Percentiles rank a stretch among this genome's conserved stretches.
Evolutionary conservation across 2,113 vertebrate species (phyloP).

Genomic region (Anser cygnoides): DNA sequence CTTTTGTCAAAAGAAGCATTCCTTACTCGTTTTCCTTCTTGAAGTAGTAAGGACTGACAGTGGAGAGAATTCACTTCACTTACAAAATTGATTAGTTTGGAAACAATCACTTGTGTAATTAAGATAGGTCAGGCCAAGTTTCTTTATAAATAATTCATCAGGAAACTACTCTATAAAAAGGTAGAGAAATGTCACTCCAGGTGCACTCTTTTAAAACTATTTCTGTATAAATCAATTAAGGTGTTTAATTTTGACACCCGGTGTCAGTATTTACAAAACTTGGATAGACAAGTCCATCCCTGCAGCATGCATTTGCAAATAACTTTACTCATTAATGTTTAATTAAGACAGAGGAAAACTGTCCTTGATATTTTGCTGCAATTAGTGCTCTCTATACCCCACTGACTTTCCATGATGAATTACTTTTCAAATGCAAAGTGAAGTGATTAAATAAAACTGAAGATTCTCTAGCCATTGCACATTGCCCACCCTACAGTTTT

Average conservation of each 20-base stretch:
- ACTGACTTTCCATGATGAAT: constrained; percentile 85
- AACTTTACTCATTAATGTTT: constrained; percentile 87
- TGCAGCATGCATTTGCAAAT: constrained; percentile 82
- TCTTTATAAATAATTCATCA: constrained; percentile 82
- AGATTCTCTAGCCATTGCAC: constrained; percentile 73
- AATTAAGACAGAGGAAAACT: constrained; percentile 86
- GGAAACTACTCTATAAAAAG: constrained; percentile 76
- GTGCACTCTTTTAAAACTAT: constrained; percentile 77
- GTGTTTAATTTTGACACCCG: constrained; percentile 80
- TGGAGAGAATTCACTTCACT: constrained; percentile 66
- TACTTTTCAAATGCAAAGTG: constrained; percentile 87
- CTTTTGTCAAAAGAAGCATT: constrained; percentile 6
- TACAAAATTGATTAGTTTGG: constrained; percentile 77
- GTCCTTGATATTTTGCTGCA: constrained; percentile 85
- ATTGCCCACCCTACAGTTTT: constrained; percentile 53
- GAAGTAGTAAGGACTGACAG: neutral
- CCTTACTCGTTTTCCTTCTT: constrained; percentile 3
- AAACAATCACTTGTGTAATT: constrained; percentile 79
- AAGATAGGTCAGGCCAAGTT: constrained; percentile 74
- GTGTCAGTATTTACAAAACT: constrained; percentile 83
- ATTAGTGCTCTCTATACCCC: constrained; percentile 83
- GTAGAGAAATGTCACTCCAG: constrained; percentile 74
- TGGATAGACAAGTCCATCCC: constrained; percentile 80
- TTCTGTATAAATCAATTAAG: constrained; percentile 84
- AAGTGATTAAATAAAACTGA: constrained; percentile 84